phyloP scores from a whole-genome alignment of 1,140 invertebrate species.

The Glomeris maerens region DNA sequence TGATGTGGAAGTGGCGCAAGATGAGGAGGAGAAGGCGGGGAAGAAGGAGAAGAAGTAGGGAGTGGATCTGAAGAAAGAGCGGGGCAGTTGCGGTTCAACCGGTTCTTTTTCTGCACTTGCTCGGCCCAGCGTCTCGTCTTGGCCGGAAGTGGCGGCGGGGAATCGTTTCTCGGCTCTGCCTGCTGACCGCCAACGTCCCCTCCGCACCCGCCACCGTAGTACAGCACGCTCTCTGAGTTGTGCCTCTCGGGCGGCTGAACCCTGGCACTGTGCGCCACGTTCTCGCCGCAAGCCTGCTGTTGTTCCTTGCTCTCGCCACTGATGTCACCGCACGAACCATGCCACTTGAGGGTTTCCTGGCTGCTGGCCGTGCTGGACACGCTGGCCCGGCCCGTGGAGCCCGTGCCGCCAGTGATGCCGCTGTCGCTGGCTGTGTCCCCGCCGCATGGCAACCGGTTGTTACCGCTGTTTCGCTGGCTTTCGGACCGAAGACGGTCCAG shows the following conservation, averaged over 20 bases:
- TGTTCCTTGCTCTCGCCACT: constrained; percentile 43
- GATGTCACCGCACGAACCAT: constrained; percentile 59
- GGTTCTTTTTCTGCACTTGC: constrained; percentile 11
- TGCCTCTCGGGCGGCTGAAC: constrained; percentile 65
- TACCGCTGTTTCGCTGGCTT: constrained; percentile 13
- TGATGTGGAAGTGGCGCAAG: too few species aligned
- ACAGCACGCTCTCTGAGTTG: constrained; percentile 61
- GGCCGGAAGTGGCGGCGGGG: constrained; percentile 3
- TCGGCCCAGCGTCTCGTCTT: constrained; percentile 12
- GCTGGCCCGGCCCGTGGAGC: constrained; percentile 43
- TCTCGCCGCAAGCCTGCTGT: constrained; percentile 18
- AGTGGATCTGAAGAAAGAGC: neutral
- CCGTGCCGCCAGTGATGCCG: constrained; percentile 2
- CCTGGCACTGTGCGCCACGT: constrained; percentile 58
- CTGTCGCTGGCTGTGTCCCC: constrained; percentile 10
- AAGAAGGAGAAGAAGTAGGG: neutral
- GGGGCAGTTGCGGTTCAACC: neutral
- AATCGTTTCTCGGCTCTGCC: neutral
- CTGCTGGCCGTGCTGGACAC: constrained; percentile 50
- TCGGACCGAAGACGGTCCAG: constrained; percentile 44
- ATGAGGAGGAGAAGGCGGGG: neutral
- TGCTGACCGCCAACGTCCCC: constrained; percentile 19
- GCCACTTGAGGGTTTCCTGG: constrained; percentile 67
- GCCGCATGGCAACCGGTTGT: too few species aligned
- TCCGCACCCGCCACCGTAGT: constrained; percentile 29